Evolutionary conservation across 2,113 vertebrate species (phyloP).

Genomic region (Aythya baeri): DNA sequence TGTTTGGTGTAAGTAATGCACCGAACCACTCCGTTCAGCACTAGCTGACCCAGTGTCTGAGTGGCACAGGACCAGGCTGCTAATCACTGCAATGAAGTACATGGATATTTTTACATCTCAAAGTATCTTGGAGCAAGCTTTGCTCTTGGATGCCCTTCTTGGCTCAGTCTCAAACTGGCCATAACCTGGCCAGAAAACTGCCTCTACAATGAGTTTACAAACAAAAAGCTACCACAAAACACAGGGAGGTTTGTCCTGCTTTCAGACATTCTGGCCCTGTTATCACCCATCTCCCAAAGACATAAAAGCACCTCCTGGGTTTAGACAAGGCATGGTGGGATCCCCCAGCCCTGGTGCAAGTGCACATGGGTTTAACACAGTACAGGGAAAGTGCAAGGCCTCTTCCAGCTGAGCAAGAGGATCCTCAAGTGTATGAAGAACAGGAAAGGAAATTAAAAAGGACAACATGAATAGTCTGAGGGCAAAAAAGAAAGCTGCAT

Average conservation of each 20-base stretch:
- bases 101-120: neutral
- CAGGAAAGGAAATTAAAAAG: neutral
- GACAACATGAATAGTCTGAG: neutral
- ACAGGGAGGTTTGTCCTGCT: neutral
- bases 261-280: neutral
- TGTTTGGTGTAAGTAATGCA: neutral
- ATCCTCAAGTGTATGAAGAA: neutral
- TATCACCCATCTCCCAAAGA: fast-evolving
- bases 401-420: neutral
- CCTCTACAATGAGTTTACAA: neutral
- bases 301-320: neutral
- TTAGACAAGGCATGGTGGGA: neutral
- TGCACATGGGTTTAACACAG: too few species aligned
- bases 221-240: neutral
- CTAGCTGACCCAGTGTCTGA: too few species aligned
- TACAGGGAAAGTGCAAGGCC: neutral
- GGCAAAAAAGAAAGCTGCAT: neutral
- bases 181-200: neutral
- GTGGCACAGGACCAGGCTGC: neutral
- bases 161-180: neutral
- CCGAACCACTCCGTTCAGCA: fast-evolving
- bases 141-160: neutral
- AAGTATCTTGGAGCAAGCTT: neutral
- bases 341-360: neutral
- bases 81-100: neutral